Evolutionary conservation across 2,888 invertebrate genomes (phyloP).

Genomic region (Xestia sexstrigata): DNA sequence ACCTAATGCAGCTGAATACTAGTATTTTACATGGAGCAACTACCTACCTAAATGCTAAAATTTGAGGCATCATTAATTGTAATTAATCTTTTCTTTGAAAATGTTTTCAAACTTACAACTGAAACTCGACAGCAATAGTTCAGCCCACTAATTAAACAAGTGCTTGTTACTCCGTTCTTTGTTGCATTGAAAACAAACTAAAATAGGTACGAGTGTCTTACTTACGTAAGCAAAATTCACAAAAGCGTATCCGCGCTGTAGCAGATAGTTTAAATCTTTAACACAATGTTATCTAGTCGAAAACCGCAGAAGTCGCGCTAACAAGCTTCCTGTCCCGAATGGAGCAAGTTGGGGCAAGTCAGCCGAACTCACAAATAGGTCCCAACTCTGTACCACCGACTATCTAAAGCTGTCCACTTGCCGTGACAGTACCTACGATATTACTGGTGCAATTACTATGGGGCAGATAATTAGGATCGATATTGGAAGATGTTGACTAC

Average conservation of each 20-base stretch:
- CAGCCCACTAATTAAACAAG: conserved; percentile 25
- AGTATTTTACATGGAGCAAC: too few relatives aligned
- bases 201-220: conserved; percentile 12
- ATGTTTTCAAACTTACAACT: conserved; percentile 6
- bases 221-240: conserved; percentile 49
- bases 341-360: conserved; percentile 80
- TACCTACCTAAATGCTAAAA: too few relatives aligned
- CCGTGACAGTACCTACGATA: conserved; percentile 37
- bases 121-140: neutral
- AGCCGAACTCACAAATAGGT: conserved; percentile 78
- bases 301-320: conserved; percentile 84
- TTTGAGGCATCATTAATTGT: neutral
- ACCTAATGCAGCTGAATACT: too few relatives aligned
- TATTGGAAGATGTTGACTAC: neutral
- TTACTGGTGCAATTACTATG: conserved; percentile 21
- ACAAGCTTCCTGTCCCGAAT: conserved; percentile 82
- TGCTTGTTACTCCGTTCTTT: conserved; percentile 9
- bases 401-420: conserved; percentile 74
- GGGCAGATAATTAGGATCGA: conserved; percentile 40
- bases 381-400: conserved; percentile 69
- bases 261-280: conserved; percentile 81
- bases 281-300: conserved; percentile 82
- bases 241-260: conserved; percentile 41
- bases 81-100: neutral
- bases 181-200: conserved; percentile 20